Evolutionary conservation across 2,797 vertebrate species (phyloP).

Genomic region (Knipowitschia caucasica): DNA sequence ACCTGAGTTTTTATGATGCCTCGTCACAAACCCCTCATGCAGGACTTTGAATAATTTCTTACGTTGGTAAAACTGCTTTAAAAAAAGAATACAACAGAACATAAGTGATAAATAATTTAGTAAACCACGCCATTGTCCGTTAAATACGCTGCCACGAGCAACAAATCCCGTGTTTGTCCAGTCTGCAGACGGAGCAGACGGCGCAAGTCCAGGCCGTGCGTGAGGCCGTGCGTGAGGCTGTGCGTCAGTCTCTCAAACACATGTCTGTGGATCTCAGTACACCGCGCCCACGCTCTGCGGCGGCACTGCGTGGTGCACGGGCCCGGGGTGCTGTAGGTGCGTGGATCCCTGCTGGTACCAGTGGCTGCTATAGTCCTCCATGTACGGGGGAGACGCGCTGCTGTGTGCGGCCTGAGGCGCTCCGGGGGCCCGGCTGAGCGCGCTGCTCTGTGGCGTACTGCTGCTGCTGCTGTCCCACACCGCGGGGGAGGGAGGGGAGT

Average conservation of each 20-base stretch:
- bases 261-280: conserved; percentile 78
- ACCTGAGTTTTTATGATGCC: conserved; percentile 74
- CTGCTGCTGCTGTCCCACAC: conserved; percentile 84
- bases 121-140: conserved; percentile 73
- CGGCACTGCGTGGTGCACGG: conserved; percentile 88
- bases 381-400: conserved; percentile 87
- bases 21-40: conserved; percentile 56
- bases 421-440: conserved; percentile 80
- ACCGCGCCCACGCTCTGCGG: conserved; percentile 88
- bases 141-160: conserved; percentile 71
- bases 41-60: conserved; percentile 37
- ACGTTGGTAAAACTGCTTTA: conserved; percentile 5
- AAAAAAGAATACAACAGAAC: conserved; percentile 47
- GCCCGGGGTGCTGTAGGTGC: conserved; percentile 86
- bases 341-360: conserved; percentile 91
- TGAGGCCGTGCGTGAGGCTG: too few relatives aligned
- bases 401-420: conserved; percentile 84
- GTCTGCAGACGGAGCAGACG: too few relatives aligned
- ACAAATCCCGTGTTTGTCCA: conserved; percentile 65
- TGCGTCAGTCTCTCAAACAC: too few relatives aligned
- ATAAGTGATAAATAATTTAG: conserved; percentile 78
- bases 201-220: too few relatives aligned
- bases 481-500: conserved; percentile 90
- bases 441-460: conserved; percentile 75
- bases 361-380: conserved; percentile 92